Conservation (phyloP, 35 echinoderm and acorn worm species). For the Hemicentrotus pulcherrimus region DNA sequence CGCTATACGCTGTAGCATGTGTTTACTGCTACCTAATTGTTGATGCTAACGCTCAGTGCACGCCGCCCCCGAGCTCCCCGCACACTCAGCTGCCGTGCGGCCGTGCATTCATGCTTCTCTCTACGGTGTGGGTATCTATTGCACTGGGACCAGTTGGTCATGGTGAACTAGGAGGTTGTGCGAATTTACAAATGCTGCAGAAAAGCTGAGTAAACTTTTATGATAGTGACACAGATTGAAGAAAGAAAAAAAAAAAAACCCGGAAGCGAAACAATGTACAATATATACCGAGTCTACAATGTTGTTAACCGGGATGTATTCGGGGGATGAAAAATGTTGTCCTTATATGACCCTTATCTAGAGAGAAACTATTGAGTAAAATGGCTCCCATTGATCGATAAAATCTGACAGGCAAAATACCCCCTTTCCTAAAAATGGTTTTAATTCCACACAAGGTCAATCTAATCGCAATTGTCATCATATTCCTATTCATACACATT, state of each 20-base stretch:
- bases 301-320: background rate
- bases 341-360: background rate
- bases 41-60: background rate
- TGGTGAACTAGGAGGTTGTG: background rate
- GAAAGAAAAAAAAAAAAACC: too few relatives aligned
- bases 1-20: background rate
- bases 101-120: background rate
- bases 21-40: background rate
- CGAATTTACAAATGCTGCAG: conserved; percentile 29
- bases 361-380: background rate
- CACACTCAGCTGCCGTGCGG: background rate
- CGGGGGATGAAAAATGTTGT: background rate
- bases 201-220: conserved; percentile 37
- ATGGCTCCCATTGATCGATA: background rate
- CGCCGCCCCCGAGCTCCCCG: background rate
- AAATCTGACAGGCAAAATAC: background rate
- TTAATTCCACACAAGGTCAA: too few relatives aligned
- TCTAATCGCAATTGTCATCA: too few relatives aligned
- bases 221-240: conserved; percentile 17
- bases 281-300: too few relatives aligned
- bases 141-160: background rate
- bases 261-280: too few relatives aligned
- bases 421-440: background rate
- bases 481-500: background rate
- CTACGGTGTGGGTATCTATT: background rate